These are phyloP conservation scores for Proteles cristata DNA, from an alignment of 2,113 vertebrate genomes.

Conservation along the genomic window DNA sequence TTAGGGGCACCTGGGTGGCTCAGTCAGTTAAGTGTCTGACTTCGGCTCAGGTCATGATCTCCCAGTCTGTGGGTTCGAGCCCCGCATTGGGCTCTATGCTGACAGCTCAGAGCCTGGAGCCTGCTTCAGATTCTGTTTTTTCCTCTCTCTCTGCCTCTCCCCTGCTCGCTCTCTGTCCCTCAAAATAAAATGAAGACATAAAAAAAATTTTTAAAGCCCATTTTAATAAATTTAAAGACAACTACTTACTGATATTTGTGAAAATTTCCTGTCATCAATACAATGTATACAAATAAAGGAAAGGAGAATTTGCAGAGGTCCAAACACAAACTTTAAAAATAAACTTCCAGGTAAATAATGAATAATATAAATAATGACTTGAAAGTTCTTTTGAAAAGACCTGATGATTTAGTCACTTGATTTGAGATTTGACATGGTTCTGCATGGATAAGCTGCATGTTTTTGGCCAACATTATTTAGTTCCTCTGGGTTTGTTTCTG, in stretches of 20 bases:
- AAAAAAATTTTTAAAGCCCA: no score
- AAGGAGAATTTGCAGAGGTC: not conserved
- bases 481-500: not conserved
- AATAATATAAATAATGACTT: not conserved
- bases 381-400: not conserved
- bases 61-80: no score
- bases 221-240: constrained; percentile 39
- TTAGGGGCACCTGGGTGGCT: not conserved
- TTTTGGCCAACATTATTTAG: not conserved
- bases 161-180: no score
- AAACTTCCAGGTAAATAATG: not conserved
- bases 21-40: no score
- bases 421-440: not conserved
- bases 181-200: no score
- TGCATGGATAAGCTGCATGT: not conserved
- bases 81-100: no score
- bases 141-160: no score
- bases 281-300: not conserved
- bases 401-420: not conserved
- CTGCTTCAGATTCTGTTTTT: no score
- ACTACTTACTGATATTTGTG: not conserved
- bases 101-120: no score
- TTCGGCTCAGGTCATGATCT: no score
- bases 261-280: not conserved
- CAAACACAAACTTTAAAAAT: not conserved